Conservation (phyloP, 2,113 vertebrate genomes). For the Gallinago paraguaiae region DNA sequence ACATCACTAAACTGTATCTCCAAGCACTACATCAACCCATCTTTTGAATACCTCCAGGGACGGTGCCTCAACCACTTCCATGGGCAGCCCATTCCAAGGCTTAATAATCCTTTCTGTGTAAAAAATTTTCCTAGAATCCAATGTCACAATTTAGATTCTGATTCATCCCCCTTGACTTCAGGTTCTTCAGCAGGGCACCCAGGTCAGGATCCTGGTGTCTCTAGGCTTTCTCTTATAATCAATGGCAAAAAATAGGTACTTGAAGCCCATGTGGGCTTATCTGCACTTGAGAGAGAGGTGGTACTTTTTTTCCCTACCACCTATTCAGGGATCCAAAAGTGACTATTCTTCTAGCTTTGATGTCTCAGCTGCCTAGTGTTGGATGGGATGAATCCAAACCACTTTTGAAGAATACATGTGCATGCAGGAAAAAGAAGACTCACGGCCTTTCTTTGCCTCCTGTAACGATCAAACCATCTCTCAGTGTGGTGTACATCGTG, state of each 20-base stretch:
- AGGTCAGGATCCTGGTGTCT: not conserved
- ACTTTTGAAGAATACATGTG: not conserved
- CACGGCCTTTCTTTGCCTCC: constrained; percentile 98
- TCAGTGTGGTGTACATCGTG: constrained; percentile 97
- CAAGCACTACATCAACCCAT: too few species aligned
- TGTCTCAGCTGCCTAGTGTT: not conserved
- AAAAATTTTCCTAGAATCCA: too few species aligned
- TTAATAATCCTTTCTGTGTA: too few species aligned
- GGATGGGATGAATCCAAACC: not conserved
- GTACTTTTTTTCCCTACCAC: not conserved
- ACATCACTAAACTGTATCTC: too few species aligned
- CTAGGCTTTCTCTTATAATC: not conserved
- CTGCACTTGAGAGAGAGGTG: not conserved
- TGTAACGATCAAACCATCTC: constrained; percentile 95
- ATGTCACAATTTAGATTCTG: not conserved
- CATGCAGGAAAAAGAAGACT: constrained; percentile 66
- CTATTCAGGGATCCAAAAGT: not conserved
- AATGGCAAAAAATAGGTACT: not conserved
- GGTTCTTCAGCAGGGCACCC: not conserved
- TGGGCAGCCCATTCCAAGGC: too few species aligned
- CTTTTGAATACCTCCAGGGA: too few species aligned
- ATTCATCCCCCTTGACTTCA: not conserved
- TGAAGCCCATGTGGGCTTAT: not conserved
- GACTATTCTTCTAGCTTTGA: not conserved
- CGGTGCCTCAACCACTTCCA: too few species aligned